A percentile compares a stretch with the other conserved stretches of the same genome.
These are phyloP conservation scores for Boleophthalmus pectinirostris DNA, from an alignment of 2,113 vertebrate genomes.

Conservation along the genomic window DNA sequence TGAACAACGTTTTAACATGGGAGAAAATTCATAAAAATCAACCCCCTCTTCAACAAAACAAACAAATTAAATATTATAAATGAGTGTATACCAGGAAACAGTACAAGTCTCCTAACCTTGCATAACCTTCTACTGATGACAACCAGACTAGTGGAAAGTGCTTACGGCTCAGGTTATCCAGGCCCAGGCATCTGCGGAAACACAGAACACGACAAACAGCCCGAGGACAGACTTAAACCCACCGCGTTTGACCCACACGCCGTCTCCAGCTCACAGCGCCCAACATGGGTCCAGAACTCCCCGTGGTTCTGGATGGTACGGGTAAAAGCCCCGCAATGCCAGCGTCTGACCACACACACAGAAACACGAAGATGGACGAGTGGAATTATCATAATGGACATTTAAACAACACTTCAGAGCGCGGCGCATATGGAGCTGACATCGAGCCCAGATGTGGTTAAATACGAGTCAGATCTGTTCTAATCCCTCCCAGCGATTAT, in stretches of 20 bases:
- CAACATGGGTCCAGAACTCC: neutral
- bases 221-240: neutral
- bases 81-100: neutral
- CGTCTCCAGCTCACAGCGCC: neutral
- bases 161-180: neutral
- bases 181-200: neutral
- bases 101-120: neutral
- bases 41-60: too few relatives aligned
- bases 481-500: neutral
- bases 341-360: conserved; percentile 4
- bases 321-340: neutral
- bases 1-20: neutral
- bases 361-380: conserved; percentile 6
- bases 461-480: conserved; percentile 9
- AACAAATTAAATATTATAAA: too few relatives aligned
- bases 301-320: neutral
- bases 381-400: conserved; percentile 2
- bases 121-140: neutral
- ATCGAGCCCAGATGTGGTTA: conserved; percentile 13
- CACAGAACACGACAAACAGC: neutral
- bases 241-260: neutral
- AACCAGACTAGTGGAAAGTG: neutral
- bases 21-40: neutral
- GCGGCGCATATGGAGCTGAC: neutral
- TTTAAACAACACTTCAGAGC: conserved; percentile 18